A percentile compares a stretch with the other conserved stretches of the same genome.
These are phyloP conservation scores for Drosophila littoralis DNA, from an alignment of 1,140 invertebrate genomes.

Conservation along the genomic window DNA sequence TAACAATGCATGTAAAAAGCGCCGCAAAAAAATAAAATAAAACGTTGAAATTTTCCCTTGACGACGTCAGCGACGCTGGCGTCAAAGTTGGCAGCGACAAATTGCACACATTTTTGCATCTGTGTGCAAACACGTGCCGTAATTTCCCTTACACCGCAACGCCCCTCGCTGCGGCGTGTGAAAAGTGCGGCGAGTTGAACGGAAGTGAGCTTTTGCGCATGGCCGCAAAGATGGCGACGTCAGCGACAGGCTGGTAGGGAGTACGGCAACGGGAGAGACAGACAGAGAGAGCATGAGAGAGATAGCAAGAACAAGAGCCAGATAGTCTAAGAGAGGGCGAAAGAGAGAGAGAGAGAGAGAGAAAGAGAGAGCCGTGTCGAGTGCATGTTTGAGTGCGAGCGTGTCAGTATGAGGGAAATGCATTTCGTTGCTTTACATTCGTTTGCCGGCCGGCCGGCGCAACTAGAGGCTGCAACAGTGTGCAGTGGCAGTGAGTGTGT, in stretches of 20 bases:
- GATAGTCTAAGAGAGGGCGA: slow-evolving; percentile 1
- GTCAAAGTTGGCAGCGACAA: slow-evolving; percentile 51
- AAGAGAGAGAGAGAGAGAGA: not conserved
- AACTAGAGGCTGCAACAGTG: slow-evolving; percentile 68
- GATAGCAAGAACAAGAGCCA: slow-evolving; percentile 5
- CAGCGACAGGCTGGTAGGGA: slow-evolving; percentile 18
- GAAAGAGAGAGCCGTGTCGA: slow-evolving; percentile 10
- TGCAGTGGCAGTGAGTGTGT: slow-evolving; percentile 38
- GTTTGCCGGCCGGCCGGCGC: slow-evolving; percentile 79
- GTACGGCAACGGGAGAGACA: not conserved
- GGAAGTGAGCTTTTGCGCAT: slow-evolving; percentile 75
- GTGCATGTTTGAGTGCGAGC: slow-evolving; percentile 20
- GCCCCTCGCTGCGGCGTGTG: slow-evolving; percentile 7
- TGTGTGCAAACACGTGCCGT: slow-evolving; percentile 82
- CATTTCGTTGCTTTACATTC: slow-evolving; percentile 79
- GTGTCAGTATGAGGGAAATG: slow-evolving; percentile 53
- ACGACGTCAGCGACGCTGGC: slow-evolving; percentile 60
- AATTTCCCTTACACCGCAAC: slow-evolving; percentile 31
- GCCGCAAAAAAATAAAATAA: slow-evolving; percentile 10
- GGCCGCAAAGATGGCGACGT: slow-evolving; percentile 49
- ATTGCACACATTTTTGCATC: slow-evolving; percentile 64
- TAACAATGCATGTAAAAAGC: not conserved
- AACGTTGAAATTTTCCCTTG: slow-evolving; percentile 48
- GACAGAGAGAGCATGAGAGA: not conserved
- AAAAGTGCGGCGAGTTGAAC: slow-evolving; percentile 62